Evolutionary conservation across 2,888 invertebrate genomes (phyloP), one percentile per base, ranked within the genome.

Genomic region (Conchocele bisecta): DNA sequence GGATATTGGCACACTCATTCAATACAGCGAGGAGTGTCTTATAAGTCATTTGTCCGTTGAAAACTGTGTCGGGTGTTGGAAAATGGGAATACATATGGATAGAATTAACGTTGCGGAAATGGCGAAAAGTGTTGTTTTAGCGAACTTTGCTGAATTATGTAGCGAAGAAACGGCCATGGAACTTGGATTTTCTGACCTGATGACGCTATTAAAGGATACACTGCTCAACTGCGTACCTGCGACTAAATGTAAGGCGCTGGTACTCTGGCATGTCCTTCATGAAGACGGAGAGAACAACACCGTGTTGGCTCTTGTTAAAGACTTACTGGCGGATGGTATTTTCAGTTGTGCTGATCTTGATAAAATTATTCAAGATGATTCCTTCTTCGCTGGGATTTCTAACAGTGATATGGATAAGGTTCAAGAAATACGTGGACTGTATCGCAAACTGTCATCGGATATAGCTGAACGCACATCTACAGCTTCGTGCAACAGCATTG

Each of bases 41-140:
- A 44, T n/a, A 9, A 51, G 31, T 4, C 57, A 51, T 15, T 37
- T 51, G 39, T 39, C 33, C 11, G 26, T 13, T 0, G 31, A 46
- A 29, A 65, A 59, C 2, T 63, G 75, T 29, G 48, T 75, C 15
- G 65, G 67, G 37, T 58, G 71, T 33, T 75, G 75, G 75, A 58
- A 64, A 15, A 61, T 65, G 20, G 63, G 71, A 3, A 71, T 57
- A 28, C 17, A 39, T 13, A 48, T 65, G 26, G 61, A 35, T 24
- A 68, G 50, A n/a, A 22, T 39, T 15, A 48, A 65, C 28, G 33
- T 75, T 9, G 64, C 64, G 4, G 75, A 60, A 46, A 51, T 71
- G 13, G 67, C 75, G 0, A 67, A 71, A 46, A 54, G 56, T 17
- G 53, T 64, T 17, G 68, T 71, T 0, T 46, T 71, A 9, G 59